Evolutionary conservation across 2,888 invertebrate genomes (phyloP).

Genomic region (Lasioglossum figueresi): DNA sequence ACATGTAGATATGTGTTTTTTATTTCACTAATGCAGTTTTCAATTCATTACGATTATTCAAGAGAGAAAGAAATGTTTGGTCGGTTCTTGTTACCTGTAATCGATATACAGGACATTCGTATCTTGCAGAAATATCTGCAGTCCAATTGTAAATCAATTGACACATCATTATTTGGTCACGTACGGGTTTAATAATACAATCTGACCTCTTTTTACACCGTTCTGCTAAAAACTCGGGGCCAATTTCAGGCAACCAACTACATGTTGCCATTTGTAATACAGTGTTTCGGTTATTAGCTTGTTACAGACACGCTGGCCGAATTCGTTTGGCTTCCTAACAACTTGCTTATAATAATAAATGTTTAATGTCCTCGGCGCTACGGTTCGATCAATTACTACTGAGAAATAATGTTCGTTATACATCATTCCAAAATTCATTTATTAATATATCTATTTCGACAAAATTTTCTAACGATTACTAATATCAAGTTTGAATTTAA

Average conservation of each 20-base stretch:
- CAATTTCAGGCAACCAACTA: background rate
- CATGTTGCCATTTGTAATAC: background rate
- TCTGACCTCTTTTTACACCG: background rate
- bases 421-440: too few species aligned
- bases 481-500: background rate
- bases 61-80: background rate
- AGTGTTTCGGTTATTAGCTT: background rate
- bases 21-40: background rate
- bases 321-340: background rate
- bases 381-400: too few species aligned
- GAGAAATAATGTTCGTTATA: too few species aligned
- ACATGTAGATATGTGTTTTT: too few species aligned
- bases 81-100: background rate
- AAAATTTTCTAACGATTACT: background rate
- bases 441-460: background rate
- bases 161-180: background rate
- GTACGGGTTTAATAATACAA: background rate
- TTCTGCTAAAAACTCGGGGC: background rate
- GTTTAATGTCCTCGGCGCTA: too few species aligned
- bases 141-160: background rate
- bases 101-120: background rate
- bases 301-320: background rate
- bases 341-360: too few species aligned
- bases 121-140: background rate
- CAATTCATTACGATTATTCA: background rate